Base-by-base conservation (phyloP, 2,888 invertebrate genomes). In the Diarsia brunnea region DNA sequence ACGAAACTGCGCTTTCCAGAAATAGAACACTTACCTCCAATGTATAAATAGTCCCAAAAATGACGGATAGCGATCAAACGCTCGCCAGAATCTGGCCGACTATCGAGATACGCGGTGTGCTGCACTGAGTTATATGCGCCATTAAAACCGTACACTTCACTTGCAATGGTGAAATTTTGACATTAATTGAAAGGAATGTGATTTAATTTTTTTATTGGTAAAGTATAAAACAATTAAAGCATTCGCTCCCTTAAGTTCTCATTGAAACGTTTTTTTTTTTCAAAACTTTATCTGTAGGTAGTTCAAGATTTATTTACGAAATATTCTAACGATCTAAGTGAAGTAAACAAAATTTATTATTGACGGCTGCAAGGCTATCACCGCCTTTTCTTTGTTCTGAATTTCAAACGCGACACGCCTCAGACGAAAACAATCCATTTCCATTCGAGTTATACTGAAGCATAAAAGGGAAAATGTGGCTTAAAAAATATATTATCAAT, bases 11-110 rank as follows among this genome's bases (percentile, higher is more conserved):
- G 73, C 73, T 75, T 65, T 69, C 78, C 84, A 64, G 64, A 82
- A 85, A 86, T 89, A 87, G 82, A 81, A 21, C 80, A 80, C 84
- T 87, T 82, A 67, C 78, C 75, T 78, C 76, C 73, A 83, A 77
- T 81, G 70, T 89, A 87, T 84, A 79, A 85, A 89, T 89, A 87
- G 84, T 73, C 11, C 55, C 69, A 70, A 84, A 88, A 81, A 87
- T 88, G 78, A 88, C 75, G 83, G 73, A 85, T 82, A 74, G 72
- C 81, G 65, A 83, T 87, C 85, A 84, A 79, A 73, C 68, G 63
- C 73, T 67, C 55, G 82, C 73, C 70, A 73, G 86, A 77, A 77
- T 69, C 83, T 83, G 83, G 83, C 83, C 85, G 61, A 60, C 31
- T 45, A 71, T 71, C 69, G 83, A 73, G 82, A 73, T 71, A 84